Conservation (phyloP, 2,797 vertebrate species). For the Rachycentron canadum region DNA sequence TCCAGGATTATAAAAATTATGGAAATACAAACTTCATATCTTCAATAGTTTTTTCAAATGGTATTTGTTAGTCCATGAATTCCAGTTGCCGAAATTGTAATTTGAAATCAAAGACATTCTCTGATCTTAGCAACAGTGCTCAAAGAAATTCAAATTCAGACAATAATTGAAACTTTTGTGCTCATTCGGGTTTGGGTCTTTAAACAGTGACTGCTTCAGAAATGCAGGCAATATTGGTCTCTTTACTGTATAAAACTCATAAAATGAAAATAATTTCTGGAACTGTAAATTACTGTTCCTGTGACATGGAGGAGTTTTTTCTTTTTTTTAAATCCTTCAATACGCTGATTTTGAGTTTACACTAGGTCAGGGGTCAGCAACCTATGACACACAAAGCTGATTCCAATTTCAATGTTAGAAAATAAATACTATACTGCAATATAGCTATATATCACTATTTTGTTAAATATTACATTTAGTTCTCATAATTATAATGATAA, state of each 20-base stretch:
- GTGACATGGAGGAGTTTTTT: not conserved
- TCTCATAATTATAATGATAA: not conserved
- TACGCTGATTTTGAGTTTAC: conserved; percentile 1
- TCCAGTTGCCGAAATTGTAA: not conserved
- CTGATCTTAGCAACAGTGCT: not conserved
- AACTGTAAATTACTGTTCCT: conserved; percentile 42
- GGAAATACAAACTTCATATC: not conserved
- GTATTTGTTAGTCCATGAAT: not conserved
- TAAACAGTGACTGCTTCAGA: conserved; percentile 73
- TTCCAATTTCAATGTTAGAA: not conserved
- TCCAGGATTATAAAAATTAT: not conserved
- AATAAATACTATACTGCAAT: not conserved
- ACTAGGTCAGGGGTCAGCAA: conserved; percentile 24
- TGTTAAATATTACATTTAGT: not conserved
- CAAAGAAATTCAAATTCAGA: not conserved
- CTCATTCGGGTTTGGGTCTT: conserved; percentile 56
- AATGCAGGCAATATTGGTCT: conserved; percentile 48
- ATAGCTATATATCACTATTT: not conserved
- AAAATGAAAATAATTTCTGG: conserved; percentile 78
- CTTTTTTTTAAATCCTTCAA: conserved; percentile 5
- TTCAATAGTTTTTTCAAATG: not conserved
- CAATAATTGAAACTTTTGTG: not conserved
- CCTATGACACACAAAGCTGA: not conserved
- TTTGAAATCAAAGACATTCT: conserved; percentile 6
- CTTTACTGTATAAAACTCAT: conserved; percentile 74